These are phyloP conservation scores for Pomatorhinus ruficollis DNA, from an alignment of 2,113 vertebrate species.

Conservation along the genomic window DNA sequence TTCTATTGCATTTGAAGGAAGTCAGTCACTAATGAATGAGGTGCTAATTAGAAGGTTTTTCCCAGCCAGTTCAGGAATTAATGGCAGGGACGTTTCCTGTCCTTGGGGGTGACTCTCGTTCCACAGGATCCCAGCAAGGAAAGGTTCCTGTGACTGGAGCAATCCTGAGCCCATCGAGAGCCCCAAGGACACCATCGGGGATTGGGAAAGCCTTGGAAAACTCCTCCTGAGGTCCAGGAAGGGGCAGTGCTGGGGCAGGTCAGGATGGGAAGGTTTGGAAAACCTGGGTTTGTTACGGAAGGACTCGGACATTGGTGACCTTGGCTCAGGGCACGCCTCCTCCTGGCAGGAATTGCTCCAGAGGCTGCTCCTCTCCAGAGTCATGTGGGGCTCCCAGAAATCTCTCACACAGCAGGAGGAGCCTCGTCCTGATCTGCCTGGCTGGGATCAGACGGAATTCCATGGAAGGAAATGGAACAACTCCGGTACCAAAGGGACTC, in stretches of 20 bases:
- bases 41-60: background rate
- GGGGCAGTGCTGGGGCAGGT: background rate
- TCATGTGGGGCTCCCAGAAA: no score
- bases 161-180: rapidly evolving
- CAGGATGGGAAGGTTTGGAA: background rate
- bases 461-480: background rate
- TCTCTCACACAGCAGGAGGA: rapidly evolving
- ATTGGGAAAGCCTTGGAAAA: background rate
- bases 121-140: background rate
- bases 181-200: background rate
- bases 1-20: background rate
- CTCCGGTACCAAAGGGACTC: background rate
- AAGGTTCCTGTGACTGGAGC: background rate
- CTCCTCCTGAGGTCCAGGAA: no score
- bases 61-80: background rate
- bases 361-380: background rate
- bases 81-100: background rate
- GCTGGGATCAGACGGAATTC: background rate
- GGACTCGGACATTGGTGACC: background rate
- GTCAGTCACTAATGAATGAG: background rate
- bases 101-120: rapidly evolving
- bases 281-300: background rate
- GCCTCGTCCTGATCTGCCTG: background rate
- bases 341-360: background rate
- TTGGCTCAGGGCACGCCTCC: rapidly evolving